Evolutionary conservation across 2,113 vertebrate genomes (phyloP), one percentile per base, ranked within the genome.

Genomic region (Electrona antarctica): DNA sequence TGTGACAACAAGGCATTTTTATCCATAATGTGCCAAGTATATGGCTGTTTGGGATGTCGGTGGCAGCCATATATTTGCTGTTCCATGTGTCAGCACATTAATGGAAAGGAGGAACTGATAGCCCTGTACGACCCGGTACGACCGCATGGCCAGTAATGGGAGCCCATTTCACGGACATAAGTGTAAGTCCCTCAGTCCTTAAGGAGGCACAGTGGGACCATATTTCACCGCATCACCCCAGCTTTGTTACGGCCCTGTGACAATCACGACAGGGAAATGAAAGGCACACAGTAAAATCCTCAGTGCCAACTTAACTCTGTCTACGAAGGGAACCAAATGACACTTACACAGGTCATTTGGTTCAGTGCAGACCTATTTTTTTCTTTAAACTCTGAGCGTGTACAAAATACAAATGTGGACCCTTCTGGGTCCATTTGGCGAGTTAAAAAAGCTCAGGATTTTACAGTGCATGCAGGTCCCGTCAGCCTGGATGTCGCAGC

Each of bases 151-250:
- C 1, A 41, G 33, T 41, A 12, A 60, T 63, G 3, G 46, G 62
- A 58, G 76, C 77, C 68, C 72, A 77, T 84, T 78, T 85, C 81
- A 88, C 86, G 72, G 89, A 73, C 79, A 73, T 78, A 71, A 11
- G 54, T 65, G 69, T 41, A 71, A 85, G 79, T 76, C 60, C 71
- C 57, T 56, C 13, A 64, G 76, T 82, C 74, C 65, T 84, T 73
- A 83, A 0, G 15, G 50, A 60, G 79, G 55, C 85, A 74, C 79
- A 61, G 64, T 28, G 79, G 81, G 79, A 70, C 84, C 50, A 82
- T 89, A 90, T 80, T 72, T 87, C 85, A 83, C 56, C 9, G 68
- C 79, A 62, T 76, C 79, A 63, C 68, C 70, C 77, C 79, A 14
- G 69, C 77, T 82, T 86, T 77, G 80, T 80, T 83, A 80, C 71